Conservation (phyloP, 2,113 vertebrate genomes). For the Gallinago paraguaiae region DNA sequence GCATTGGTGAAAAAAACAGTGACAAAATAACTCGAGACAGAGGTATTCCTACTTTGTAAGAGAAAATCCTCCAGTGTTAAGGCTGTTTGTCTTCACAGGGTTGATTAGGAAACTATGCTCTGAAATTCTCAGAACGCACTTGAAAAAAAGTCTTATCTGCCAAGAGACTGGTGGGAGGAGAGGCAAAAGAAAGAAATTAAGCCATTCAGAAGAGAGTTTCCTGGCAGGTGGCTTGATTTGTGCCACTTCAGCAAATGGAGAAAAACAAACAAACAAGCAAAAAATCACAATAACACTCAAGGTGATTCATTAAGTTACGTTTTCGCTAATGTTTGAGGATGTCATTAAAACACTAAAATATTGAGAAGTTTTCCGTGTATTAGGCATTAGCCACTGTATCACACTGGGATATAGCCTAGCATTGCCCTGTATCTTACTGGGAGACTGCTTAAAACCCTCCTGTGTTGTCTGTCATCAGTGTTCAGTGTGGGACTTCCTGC, state of each 20-base stretch:
- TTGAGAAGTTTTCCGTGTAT: not conserved
- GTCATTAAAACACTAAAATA: not conserved
- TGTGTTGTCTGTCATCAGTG: conserved; percentile 26
- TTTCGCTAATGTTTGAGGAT: not conserved
- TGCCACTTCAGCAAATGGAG: conserved; percentile 7
- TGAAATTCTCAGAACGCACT: conserved; percentile 5
- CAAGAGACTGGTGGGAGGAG: not conserved
- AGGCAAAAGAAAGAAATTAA: conserved; percentile 30
- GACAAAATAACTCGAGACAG: not conserved
- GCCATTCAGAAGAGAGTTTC: not conserved
- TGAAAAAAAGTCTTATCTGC: conserved; percentile 44
- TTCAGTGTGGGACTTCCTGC: conserved; percentile 46
- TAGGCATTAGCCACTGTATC: not conserved
- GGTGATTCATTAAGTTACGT: not conserved
- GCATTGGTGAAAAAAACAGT: not conserved
- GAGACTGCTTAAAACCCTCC: not conserved
- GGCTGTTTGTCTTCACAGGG: not conserved
- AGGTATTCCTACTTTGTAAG: not conserved
- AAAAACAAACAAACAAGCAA: not conserved
- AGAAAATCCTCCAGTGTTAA: not conserved
- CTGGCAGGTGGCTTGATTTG: conserved; percentile 31
- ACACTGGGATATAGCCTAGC: not conserved
- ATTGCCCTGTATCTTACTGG: not conserved
- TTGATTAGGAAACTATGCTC: not conserved
- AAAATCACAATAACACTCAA: not conserved